Evolutionary conservation across 2,888 invertebrate genomes (phyloP), one percentile per base, ranked within the genome.

Genomic region (Diarsia rubi): DNA sequence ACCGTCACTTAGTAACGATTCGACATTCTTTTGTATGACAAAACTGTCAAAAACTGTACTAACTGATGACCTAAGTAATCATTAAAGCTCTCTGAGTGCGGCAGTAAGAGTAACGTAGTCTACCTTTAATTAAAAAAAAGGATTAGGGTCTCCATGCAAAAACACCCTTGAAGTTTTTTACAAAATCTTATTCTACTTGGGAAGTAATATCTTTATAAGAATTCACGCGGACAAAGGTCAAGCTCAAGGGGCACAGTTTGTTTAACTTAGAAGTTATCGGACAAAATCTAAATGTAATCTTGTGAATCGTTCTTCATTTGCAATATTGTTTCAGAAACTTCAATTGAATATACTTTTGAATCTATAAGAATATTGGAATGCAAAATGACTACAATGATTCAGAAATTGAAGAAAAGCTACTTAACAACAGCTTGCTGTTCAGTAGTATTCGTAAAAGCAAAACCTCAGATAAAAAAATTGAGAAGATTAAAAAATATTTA

Each of bases 401-500:
- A n/a, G 54, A 59, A 42, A 27, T 63, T 27, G 59, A 84, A 70
- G 76, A 84, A 12, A 78, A 66, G 62, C 49, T 86, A 9, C 82
- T 83, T 57, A 81, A 82, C 45, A 88, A 88, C 63, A 77, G 79
- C 24, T 66, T 71, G 47, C 63, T 88, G 14, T 84, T 88, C 37
- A 79, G 78, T 64, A 73, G 69, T 42, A 72, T 88, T 37, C 82
- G 78, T 62, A 82, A 85, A 78, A 81, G 79, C 21, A 83, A 71
- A 37, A 12, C 47, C 9, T 19, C 66, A 21, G 70, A 79, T 24
- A 73, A 83, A 65, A 86, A 87, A 78, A 49, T 80, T 12, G 69
- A 73, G 24, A 84, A 81, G 44, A 80, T 89, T 9, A 44, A 44
- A 24, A 79, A 75, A 60, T 86, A 78, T 68, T 73, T 89, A 63